A percentile compares a stretch with the other conserved stretches of the same genome.
Evolutionary conservation across 2,113 vertebrate genomes (phyloP).

Genomic region (Pyrgilauda ruficollis): DNA sequence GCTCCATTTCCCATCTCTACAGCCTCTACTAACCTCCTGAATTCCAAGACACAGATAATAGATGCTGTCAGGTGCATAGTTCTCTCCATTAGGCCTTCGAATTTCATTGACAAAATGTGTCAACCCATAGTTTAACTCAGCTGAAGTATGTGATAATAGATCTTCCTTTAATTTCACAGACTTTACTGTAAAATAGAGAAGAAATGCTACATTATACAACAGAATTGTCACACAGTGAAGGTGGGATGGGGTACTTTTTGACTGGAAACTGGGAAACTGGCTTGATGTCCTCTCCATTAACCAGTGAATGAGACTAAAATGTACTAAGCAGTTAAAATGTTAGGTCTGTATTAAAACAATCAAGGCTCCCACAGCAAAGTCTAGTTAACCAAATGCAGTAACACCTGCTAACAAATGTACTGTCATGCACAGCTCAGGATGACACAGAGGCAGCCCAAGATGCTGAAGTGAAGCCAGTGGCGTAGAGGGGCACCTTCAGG

Average conservation of each 20-base stretch:
- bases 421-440: neutral
- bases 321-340: neutral
- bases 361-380: neutral
- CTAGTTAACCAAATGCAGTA: neutral
- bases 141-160: constrained; percentile 81
- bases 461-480: neutral
- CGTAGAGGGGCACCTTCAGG: neutral
- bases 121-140: constrained; percentile 84
- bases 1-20: neutral
- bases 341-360: neutral
- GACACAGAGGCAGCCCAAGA: neutral
- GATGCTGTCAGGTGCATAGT: constrained; percentile 93
- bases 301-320: neutral
- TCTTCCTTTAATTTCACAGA: constrained; percentile 85
- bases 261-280: neutral
- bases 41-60: constrained; percentile 97
- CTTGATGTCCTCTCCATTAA: neutral
- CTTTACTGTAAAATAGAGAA: constrained; percentile 69
- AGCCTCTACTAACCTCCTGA: constrained; percentile 87
- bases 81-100: constrained; percentile 87
- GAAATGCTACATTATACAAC: constrained; percentile 32
- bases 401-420: neutral
- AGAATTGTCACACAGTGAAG: neutral
- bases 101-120: constrained; percentile 90
- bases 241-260: neutral